Evolutionary conservation across 2,113 vertebrate species (phyloP), one percentile per base, ranked within the genome.

Genomic region (Paratilapia polleni): DNA sequence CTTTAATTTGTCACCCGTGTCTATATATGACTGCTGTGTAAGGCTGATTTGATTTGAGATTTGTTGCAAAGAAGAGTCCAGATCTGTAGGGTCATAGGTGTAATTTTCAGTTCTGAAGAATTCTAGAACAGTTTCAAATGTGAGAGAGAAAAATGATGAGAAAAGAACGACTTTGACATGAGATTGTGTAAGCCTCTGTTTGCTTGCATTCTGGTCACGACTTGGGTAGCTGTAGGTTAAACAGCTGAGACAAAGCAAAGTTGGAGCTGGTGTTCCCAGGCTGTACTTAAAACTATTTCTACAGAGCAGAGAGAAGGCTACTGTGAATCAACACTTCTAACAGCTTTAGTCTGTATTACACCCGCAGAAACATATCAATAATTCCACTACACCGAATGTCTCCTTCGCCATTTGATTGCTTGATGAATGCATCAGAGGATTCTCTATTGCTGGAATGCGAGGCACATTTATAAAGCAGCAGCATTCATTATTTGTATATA

Each of bases 401-500:
- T 62, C 54, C 6, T 78, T 83, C 66, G 26, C 78, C 80, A 83
- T 80, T 84, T 86, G 76, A 84, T 60, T 82, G 34, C 41, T 85
- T 76, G 58, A 82, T 49, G 81, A 82, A 86, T 26, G 76, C 81
- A 73, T 82, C 80, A 36, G 80, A 85, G 60, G 41, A 34, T 78
- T 81, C 77, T 52, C 79, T 56, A 8, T 43, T 43, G 56, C 77
- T 31, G 58, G 24, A 73, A 61, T 58, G 49, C 12, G 8, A 41
- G 41, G 74, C 10, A n/a, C 84, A 70, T 82, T n/a, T 81, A 58
- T 76, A 43, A n/a, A 68, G 41, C 52, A 8, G 62, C 36, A 6
- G 11, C 38, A 60, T 84, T 89, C 78, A 82, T 91, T 68, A 89
- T 70, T 41, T 84, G 38, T 68, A 87, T 60, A 83, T 64, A 74